Evolutionary conservation across 2,888 invertebrate genomes (phyloP).

Genomic region (Harmothoe impar): DNA sequence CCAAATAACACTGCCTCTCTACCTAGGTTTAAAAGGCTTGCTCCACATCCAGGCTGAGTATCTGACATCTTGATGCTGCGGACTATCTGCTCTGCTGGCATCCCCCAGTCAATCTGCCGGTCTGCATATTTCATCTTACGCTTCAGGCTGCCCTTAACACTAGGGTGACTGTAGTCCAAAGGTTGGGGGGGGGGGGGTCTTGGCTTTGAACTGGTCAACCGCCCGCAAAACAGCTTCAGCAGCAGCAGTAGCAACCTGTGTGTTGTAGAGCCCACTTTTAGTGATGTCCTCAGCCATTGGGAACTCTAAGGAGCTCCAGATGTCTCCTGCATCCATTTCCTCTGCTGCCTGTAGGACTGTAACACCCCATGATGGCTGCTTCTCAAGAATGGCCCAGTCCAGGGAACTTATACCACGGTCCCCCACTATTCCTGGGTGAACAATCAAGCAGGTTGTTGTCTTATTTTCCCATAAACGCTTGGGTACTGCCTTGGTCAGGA

Average conservation of each 20-base stretch:
- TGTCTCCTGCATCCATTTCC: constrained; percentile 62
- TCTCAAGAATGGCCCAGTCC: constrained; percentile 56
- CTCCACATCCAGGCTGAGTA: constrained; percentile 39
- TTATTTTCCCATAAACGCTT: not conserved
- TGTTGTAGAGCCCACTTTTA: constrained; percentile 38
- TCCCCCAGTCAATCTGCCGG: constrained; percentile 14
- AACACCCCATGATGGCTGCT: constrained; percentile 54
- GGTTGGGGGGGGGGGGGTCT: not conserved
- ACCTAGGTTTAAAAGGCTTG: not conserved
- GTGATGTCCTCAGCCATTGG: not conserved
- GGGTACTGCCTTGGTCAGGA: constrained; percentile 57
- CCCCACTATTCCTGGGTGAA: constrained; percentile 63
- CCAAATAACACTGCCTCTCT: constrained; percentile 20
- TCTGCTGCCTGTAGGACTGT: constrained; percentile 62
- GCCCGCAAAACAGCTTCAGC: not conserved
- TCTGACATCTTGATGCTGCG: constrained; percentile 15
- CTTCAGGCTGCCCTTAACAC: constrained; percentile 13
- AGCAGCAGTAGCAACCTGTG: not conserved
- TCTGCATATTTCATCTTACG: not conserved
- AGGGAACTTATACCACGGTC: constrained; percentile 60
- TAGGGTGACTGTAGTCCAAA: not conserved
- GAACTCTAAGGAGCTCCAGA: constrained; percentile 45
- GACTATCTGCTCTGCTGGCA: not conserved
- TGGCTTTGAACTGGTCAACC: not conserved
- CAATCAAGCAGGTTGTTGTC: constrained; percentile 54